A percentile compares a stretch with the other conserved stretches of the same genome.
Conservation (phyloP, 2,888 invertebrate genomes). For the Plebejus anna region DNA sequence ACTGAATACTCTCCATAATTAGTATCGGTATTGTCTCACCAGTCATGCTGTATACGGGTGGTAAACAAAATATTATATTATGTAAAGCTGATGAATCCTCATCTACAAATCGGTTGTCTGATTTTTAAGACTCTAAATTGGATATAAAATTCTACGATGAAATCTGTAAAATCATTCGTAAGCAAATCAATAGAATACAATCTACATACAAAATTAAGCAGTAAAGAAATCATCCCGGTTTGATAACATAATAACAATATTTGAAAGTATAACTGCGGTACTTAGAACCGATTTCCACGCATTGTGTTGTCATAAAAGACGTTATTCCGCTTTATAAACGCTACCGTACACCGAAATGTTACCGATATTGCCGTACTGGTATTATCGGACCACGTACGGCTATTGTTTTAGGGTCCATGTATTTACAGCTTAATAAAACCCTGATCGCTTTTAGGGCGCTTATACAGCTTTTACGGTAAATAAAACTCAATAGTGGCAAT, state of each 20-base stretch:
- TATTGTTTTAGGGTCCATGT: conserved; percentile 9
- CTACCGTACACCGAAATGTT: conserved; percentile 2
- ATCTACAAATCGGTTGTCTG: too few relatives aligned
- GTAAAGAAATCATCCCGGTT: not conserved
- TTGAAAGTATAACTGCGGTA: not conserved
- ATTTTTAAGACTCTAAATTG: too few relatives aligned
- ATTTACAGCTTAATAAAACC: conserved; percentile 11
- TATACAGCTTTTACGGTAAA: not conserved
- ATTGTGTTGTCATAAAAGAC: conserved; percentile 15
- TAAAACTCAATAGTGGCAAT: not conserved
- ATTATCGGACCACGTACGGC: not conserved
- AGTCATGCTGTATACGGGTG: too few relatives aligned
- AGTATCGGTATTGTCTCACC: too few relatives aligned
- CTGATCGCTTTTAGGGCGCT: not conserved
- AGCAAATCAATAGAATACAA: not conserved
- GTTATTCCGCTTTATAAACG: conserved; percentile 21
- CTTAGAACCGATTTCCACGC: conserved; percentile 6
- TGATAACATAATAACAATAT: not conserved
- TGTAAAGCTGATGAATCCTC: too few relatives aligned
- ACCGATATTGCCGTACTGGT: conserved; percentile 15
- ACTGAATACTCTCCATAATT: too few relatives aligned
- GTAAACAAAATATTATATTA: too few relatives aligned
- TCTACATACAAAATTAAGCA: not conserved
- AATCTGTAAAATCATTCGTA: too few relatives aligned
- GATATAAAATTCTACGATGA: too few relatives aligned